These are phyloP conservation scores for Luperina testacea DNA, from an alignment of 2,888 invertebrate species.

Conservation along the genomic window DNA sequence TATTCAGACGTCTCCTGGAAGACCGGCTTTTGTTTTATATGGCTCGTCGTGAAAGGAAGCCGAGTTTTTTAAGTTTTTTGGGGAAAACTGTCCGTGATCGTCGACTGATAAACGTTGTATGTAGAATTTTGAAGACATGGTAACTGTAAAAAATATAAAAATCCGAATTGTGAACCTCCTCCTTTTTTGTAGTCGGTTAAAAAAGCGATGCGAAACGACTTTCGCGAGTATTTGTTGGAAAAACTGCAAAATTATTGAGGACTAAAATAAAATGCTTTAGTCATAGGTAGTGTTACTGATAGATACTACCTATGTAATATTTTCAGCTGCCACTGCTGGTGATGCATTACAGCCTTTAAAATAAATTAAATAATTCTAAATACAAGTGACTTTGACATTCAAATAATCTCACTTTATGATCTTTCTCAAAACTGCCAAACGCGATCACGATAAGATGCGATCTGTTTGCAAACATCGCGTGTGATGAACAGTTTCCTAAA, in stretches of 20 bases:
- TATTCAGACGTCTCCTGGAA: conserved; percentile 51
- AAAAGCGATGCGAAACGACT: neutral
- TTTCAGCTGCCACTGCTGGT: neutral
- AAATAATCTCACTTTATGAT: conserved; percentile 13
- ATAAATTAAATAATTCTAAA: neutral
- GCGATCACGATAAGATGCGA: conserved; percentile 17
- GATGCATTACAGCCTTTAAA: neutral
- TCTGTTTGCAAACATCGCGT: conserved; percentile 38
- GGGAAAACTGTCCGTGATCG: conserved; percentile 17
- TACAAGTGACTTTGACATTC: neutral
- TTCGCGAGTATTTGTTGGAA: neutral
- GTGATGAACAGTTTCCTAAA: conserved; percentile 31
- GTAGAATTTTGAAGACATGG: neutral
- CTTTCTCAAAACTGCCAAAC: conserved; percentile 36
- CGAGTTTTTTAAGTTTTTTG: conserved; percentile 24
- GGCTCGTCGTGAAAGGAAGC: conserved; percentile 12
- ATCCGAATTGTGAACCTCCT: no score
- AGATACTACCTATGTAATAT: neutral
- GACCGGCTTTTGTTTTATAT: conserved; percentile 29
- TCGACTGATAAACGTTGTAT: neutral
- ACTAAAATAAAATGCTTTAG: neutral
- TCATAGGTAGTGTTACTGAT: neutral
- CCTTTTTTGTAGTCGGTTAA: no score
- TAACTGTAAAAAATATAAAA: no score
- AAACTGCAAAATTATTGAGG: neutral